Base-by-base conservation (phyloP, 2,888 invertebrate genomes). In the Sphaerophoria rueppellii region DNA sequence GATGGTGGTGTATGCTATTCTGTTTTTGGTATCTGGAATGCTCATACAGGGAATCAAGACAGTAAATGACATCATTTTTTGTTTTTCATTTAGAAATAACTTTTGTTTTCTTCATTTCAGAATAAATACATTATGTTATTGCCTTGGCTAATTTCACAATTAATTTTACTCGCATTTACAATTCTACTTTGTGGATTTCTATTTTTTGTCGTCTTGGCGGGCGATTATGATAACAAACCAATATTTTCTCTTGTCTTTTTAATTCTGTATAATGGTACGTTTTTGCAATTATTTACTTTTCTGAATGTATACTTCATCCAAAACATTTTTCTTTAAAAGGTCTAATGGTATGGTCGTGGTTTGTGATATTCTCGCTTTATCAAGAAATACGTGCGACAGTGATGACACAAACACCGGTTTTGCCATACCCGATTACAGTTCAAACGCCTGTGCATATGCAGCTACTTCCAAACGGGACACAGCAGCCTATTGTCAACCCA, bases 281-380 rank as follows among this genome's bases (percentile, higher is more conserved):
- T 43, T 43, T 11, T 43, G 4, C 12, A 43, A 43, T 9, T 43
- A 9, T 9, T 43, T 9, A 11, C 4, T 43, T 43, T 43, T 43
- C 43, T 6, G 43, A 11, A 11, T 40, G 1, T 40, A 9, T 2
- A 40, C 9, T 40, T 40, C 40, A 9, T 40, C 12, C 43, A 1
- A 24, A 24, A 24, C 24, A 24, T 24, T 24, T 24, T 2, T 37
- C 35, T 14, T 57, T 14, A 0, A 12, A 1, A 40, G 58, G 16
- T 40, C 24, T 60, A 2, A 14, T 24, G 11, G 5, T 40, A 0
- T 60, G 58, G 58, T 40, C 40, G 4, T 60, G 40, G 40, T 24
- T 60, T 60, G 37, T 60, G 3, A 60, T 60, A 24, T 60, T 12
- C 24, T 60, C 58, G 1, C 40, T 60, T 12, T 40, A 12, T n/a